These are phyloP conservation scores for Myrmophylax atrothorax DNA, from an alignment of 2,113 vertebrate genomes.

Conservation along the genomic window DNA sequence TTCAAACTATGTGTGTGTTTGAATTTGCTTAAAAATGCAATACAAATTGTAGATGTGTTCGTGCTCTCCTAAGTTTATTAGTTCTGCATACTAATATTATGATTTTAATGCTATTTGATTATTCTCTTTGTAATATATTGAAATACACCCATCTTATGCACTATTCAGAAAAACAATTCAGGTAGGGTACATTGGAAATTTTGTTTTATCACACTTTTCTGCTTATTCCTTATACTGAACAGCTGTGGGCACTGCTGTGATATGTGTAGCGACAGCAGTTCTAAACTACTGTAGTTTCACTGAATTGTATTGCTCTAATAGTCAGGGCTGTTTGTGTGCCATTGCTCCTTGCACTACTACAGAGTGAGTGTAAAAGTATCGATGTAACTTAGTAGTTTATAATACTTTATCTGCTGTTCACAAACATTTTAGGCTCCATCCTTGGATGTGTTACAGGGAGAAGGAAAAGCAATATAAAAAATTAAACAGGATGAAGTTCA, in stretches of 20 bases:
- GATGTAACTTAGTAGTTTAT: background rate
- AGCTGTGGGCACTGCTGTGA: background rate
- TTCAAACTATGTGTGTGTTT: background rate
- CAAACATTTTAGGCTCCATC: slow-evolving; percentile 57
- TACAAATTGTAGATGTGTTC: background rate
- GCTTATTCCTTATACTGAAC: background rate
- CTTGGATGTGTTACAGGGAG: slow-evolving; percentile 59
- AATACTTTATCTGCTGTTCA: background rate
- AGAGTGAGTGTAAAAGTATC: background rate
- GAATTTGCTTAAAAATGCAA: background rate
- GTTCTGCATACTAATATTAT: background rate
- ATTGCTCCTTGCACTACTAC: background rate
- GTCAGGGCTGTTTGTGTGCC: background rate
- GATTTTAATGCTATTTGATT: background rate
- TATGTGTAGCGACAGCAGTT: background rate
- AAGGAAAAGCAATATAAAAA: slow-evolving; percentile 59
- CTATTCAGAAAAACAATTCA: background rate
- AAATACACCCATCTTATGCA: background rate
- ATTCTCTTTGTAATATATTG: background rate
- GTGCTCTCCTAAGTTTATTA: background rate
- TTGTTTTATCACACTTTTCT: background rate
- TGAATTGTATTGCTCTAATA: background rate
- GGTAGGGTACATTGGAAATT: background rate
- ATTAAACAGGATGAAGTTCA: background rate
- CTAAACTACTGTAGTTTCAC: background rate